These are phyloP conservation scores for Acromyrmex echinatior DNA, from an alignment of 1,140 invertebrate species.

Conservation along the genomic window DNA sequence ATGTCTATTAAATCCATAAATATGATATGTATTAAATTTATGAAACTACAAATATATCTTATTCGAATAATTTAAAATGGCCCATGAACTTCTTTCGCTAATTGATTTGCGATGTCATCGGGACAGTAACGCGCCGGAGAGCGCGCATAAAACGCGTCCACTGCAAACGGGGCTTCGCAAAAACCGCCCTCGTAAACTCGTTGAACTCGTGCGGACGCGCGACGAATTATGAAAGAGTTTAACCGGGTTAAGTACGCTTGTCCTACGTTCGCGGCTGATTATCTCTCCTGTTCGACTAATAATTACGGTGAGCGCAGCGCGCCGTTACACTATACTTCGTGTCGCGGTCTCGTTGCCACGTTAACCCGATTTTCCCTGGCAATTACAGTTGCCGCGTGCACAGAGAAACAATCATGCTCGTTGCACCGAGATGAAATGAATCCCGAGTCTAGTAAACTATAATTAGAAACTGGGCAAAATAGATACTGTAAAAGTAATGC, in stretches of 20 bases:
- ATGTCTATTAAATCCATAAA: background rate
- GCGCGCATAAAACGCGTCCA: background rate
- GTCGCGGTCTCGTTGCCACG: constrained; percentile 70
- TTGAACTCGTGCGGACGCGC: constrained; percentile 9
- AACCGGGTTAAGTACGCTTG: constrained; percentile 65
- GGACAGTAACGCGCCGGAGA: background rate
- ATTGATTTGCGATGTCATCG: constrained; percentile 19
- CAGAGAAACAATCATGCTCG: constrained; percentile 67
- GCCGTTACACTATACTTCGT: constrained; percentile 73
- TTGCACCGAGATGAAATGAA: constrained; percentile 55
- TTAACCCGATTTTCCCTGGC: constrained; percentile 74
- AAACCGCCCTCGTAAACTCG: constrained; percentile 50
- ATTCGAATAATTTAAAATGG: background rate
- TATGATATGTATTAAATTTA: background rate
- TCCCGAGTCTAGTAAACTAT: constrained; percentile 52
- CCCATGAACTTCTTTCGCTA: background rate
- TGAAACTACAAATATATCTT: background rate
- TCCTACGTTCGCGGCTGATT: constrained; percentile 70
- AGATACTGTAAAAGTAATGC: background rate
- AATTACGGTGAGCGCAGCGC: constrained; percentile 65
- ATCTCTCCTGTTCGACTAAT: constrained; percentile 74
- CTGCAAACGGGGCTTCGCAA: background rate
- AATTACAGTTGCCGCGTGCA: constrained; percentile 70
- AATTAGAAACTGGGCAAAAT: constrained; percentile 42
- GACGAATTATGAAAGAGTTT: constrained; percentile 61